Base-by-base conservation (phyloP, 1,140 invertebrate genomes). In the Aphidius gifuensis region DNA sequence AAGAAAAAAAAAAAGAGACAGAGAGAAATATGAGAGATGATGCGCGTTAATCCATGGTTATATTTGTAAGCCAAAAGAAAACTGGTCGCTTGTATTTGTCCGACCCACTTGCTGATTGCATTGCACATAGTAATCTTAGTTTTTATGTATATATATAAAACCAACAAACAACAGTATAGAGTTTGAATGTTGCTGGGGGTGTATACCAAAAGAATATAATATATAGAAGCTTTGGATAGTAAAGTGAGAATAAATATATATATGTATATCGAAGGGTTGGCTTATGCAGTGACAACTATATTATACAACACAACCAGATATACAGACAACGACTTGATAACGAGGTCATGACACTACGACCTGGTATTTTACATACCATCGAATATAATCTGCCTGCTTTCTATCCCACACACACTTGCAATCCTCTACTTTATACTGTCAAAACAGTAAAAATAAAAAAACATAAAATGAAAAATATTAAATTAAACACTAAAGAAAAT, bases 361-460 rank as follows among this genome's bases (percentile, higher is more conserved):
- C 58, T 39, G 48, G 60, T 60, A 62, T 64, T 73, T 69, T 71
- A 69, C 65, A 71, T 64, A 64, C 63, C 62, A 68, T 69, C 66
- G 50, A 54, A 57, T 69, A 70, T 70, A 73, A 73, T 71, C 61
- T 65, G 55, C 16, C 16, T 16, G 16, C 16, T 1, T 16, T 16
- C 1, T 16, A 0, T 16, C 16, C 16, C 16, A 16, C 16, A 16
- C 16, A 16, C 16, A 16, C 16, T 16, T 16, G 16, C 43, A 58
- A 16, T 21, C 1, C 47, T 21, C 23, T 16, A 16, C 16, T 16
- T 16, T 16, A 21, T 46, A 46, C 7, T 46, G n/a, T 46, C 45
- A 9, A n/a, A 16, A 16, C n/a, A n/a, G n/a, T n/a, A n/a, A n/a
- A n/a, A n/a, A n/a, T n/a, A 16, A 16, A 16, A 16, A 16, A 16